Evolutionary conservation across 1,140 invertebrate genomes (phyloP), one percentile per base, ranked within the genome.

Genomic region (Callitettix versicolor): DNA sequence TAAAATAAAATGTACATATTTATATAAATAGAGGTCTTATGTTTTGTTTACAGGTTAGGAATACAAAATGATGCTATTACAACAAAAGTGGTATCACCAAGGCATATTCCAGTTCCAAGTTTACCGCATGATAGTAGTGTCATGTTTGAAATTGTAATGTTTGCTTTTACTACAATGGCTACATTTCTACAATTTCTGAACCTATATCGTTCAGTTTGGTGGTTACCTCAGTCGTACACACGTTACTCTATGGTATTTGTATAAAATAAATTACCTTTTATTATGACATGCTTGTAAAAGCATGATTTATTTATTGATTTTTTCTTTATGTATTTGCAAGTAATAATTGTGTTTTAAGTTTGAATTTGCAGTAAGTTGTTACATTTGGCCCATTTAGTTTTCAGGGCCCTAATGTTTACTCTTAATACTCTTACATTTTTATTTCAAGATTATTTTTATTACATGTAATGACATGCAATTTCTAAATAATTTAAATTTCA

Each of bases 161-260:
- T 86, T 67, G 70, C 87, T 11, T 92, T 89, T 63, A 83, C 87
- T 12, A 71, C 85, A 34, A 77, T 87, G 26, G 81, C 82, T 24
- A 76, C 79, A 14, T 80, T 77, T 44, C 73, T 94, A 17, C 95
- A 98, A 73, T 90, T 96, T 68, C 77, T 98, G 14, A 93, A 98
- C 73, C 74, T 98, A 9, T 98, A 98, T 67, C 81, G 88, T 57
- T 95, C 91, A 30, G 86, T 93, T n/a, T 98, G 92, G 90, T 98
- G 95, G 94, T 69, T 97, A 21, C 90, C 91, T 15, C 83, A 96
- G 64, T 93, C 91, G 2, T 85, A 92, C 67, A 89, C 84, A 59
- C 82, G 81, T 62, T 87, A 91, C 71, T 84, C 86, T 60, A 81
- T 96, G 81, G 92, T 95, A 74, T 73, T 78, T 73, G 52, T 38